Evolutionary conservation across 2,888 invertebrate species (phyloP), one percentile per base, ranked within the genome.

Genomic region (Heliconius charithonia): DNA sequence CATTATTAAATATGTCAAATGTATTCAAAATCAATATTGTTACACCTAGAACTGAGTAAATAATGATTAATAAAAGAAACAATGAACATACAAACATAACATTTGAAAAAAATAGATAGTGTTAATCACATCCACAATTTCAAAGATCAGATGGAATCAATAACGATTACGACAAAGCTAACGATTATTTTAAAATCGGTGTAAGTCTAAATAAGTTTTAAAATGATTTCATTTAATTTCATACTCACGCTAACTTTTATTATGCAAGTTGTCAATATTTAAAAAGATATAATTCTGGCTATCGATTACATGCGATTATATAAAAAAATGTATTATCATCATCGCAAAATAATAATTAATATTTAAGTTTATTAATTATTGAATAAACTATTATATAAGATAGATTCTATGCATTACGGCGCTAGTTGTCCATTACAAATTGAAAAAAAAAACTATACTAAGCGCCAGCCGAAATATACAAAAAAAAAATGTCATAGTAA

Each of bases 111-210:
- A 71, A 27, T 45, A 45, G 10, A 37, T 37, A 37, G 32, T 71
- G 71, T 77, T 71, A 71, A 71, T 25, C 45, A 45, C 63, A 63
- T 71, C 22, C 29, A 72, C 13, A 71, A 19, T 19, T 51, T 71
- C 56, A 63, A 71, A 66, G 19, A 67, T 79, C 79, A 66, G 32
- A 75, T 78, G 41, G 75, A 72, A 75, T 71, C 27, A 13, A 72
- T 75, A 63, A 79, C 71, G 51, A 71, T 77, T 70, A 71, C 59
- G 67, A 71, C 4, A 75, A 74, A 59, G 59, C 66, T 79, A 75
- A 75, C 78, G 63, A 71, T 75, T 71, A 66, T 41, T 79, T 66
- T 59, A 76, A 76, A 79, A 72, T 79, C 65, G 66, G 75, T 79
- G 65, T 79, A 71, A 72, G 16, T 45, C 45, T 56, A 70, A 63